phyloP scores from a whole-genome alignment of 2,113 vertebrate species.

The Leptodactylus fuscus region DNA sequence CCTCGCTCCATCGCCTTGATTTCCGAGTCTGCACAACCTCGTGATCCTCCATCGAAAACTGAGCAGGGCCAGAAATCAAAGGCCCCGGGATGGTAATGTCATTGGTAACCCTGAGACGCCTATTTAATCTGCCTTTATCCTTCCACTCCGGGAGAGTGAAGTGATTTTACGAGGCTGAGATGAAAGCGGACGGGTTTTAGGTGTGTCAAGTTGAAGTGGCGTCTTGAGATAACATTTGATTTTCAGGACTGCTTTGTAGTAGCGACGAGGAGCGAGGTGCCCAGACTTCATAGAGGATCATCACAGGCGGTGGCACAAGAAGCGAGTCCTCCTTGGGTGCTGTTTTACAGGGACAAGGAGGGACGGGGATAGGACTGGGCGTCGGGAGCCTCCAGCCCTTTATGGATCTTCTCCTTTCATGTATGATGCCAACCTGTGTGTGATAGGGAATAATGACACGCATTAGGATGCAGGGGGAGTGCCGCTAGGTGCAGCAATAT shows the following conservation, averaged over 20 bases:
- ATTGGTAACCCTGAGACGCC: constrained; percentile 61
- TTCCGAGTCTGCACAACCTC: no score
- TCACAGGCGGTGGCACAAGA: accelerated
- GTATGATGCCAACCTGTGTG: background rate
- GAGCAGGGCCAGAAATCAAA: constrained; percentile 60
- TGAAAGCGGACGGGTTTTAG: constrained; percentile 62
- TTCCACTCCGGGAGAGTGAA: constrained; percentile 55
- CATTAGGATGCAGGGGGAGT: background rate
- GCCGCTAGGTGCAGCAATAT: constrained; percentile 12
- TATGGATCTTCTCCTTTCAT: background rate
- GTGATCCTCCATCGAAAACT: constrained; percentile 64
- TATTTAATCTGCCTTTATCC: constrained; percentile 61
- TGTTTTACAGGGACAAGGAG: no score
- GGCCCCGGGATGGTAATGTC: constrained; percentile 52
- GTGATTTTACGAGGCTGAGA: constrained; percentile 63
- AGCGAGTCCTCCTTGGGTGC: background rate
- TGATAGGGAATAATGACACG: background rate
- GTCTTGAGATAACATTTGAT: constrained; percentile 66
- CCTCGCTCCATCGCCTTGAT: no score
- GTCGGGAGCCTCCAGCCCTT: background rate
- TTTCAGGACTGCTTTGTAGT: constrained; percentile 62
- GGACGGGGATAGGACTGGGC: background rate
- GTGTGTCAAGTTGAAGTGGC: no score
- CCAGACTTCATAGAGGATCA: accelerated
- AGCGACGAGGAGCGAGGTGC: background rate